Percentiles rank a stretch among this genome's conserved stretches.
phyloP scores from a whole-genome alignment of 2,113 vertebrate species.

The Burhinus oedicnemus region DNA sequence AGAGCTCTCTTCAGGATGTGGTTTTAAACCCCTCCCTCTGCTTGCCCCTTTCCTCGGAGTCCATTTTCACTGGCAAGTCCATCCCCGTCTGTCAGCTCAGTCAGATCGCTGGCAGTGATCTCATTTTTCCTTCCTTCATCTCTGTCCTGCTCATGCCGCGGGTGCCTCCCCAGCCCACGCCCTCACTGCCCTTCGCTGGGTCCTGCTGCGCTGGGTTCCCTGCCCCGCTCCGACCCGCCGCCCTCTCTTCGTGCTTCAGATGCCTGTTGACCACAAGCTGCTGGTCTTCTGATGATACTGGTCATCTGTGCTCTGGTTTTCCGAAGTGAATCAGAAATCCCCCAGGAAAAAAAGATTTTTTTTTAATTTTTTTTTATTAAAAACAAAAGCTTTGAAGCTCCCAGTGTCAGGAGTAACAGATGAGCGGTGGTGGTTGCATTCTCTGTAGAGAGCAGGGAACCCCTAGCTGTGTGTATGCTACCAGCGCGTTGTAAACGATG shows the following conservation, averaged over 20 bases:
- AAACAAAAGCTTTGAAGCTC: neutral
- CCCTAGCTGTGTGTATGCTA: accelerated
- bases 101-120: neutral
- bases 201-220: too few species aligned
- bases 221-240: too few species aligned
- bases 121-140: accelerated
- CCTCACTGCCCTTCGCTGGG: too few species aligned
- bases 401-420: neutral
- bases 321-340: neutral
- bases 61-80: neutral
- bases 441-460: neutral
- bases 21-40: neutral
- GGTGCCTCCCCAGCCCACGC: too few species aligned
- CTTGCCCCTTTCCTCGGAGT: neutral
- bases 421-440: neutral
- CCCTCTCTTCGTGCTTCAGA: too few species aligned
- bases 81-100: neutral
- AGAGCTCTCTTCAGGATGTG: neutral
- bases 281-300: accelerated
- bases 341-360: neutral
- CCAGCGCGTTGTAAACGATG: accelerated
- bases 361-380: neutral
- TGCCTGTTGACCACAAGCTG: neutral
- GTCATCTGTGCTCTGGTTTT: neutral
- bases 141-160: neutral